A percentile compares a stretch with the other conserved stretches of the same genome.
These are phyloP conservation scores for Sebastes variabilis DNA, from an alignment of 2,797 vertebrate genomes.

Conservation along the genomic window DNA sequence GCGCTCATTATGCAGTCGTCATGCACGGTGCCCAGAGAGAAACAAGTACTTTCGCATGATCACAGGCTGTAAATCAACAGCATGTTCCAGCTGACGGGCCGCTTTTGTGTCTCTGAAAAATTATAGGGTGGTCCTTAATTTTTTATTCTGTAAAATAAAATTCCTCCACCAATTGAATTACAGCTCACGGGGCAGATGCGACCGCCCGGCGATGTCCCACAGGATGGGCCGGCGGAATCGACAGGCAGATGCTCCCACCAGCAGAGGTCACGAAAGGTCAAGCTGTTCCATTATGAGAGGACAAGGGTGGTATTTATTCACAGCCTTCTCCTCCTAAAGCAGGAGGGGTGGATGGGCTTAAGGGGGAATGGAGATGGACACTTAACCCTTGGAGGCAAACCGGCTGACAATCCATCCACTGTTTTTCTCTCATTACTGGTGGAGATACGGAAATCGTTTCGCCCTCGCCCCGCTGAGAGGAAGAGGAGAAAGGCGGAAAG, in stretches of 20 bases:
- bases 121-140: constrained; percentile 22
- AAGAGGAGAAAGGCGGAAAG: neutral
- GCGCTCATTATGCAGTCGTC: constrained; percentile 51
- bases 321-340: constrained; percentile 62
- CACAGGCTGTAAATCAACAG: constrained; percentile 37
- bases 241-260: constrained; percentile 80
- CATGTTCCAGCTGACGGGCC: neutral
- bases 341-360: constrained; percentile 39
- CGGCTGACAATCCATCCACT: constrained; percentile 50
- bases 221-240: constrained; percentile 53
- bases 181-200: constrained; percentile 59
- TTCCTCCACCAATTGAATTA: constrained; percentile 67
- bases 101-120: constrained; percentile 30
- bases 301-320: constrained; percentile 81
- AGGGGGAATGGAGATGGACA: constrained; percentile 56
- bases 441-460: constrained; percentile 19
- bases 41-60: constrained; percentile 36
- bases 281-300: constrained; percentile 79
- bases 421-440: constrained; percentile 53
- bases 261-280: constrained; percentile 80
- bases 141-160: constrained; percentile 60
- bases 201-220: constrained; percentile 55
- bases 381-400: constrained; percentile 65
- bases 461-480: neutral
- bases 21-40: constrained; percentile 18